Evolutionary conservation across 2,888 invertebrate species (phyloP).

Genomic region (Andrena chrysosceles): DNA sequence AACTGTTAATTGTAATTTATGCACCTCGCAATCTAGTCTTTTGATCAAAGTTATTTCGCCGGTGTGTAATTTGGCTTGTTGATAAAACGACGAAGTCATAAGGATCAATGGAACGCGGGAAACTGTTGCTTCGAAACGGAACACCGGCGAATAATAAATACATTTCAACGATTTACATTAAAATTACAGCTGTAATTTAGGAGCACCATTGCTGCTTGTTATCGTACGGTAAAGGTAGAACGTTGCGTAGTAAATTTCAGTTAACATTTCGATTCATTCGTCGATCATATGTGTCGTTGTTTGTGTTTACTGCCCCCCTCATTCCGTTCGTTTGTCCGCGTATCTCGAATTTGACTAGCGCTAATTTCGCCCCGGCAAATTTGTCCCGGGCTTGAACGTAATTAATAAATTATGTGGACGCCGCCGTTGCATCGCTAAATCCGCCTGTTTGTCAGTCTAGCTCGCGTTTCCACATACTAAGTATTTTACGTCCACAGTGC

Average conservation of each 20-base stretch:
- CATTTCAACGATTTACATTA: no score
- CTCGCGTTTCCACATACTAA: neutral
- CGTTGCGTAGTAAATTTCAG: slow-evolving; percentile 30
- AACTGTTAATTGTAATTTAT: no score
- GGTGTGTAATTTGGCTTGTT: neutral
- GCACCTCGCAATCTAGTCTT: no score
- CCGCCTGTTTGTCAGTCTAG: neutral
- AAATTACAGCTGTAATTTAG: slow-evolving; percentile 12
- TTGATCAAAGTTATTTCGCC: no score
- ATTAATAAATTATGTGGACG: slow-evolving; percentile 59
- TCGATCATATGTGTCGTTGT: slow-evolving; percentile 58
- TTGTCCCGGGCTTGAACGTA: slow-evolving; percentile 51
- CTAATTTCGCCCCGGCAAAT: slow-evolving; percentile 55
- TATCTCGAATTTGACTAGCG: slow-evolving; percentile 52
- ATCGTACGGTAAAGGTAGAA: neutral
- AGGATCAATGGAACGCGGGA: neutral
- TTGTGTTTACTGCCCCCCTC: slow-evolving; percentile 52
- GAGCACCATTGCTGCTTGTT: neutral
- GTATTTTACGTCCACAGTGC: neutral
- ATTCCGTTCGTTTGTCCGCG: slow-evolving; percentile 58
- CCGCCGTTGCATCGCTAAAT: slow-evolving; percentile 35
- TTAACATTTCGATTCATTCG: slow-evolving; percentile 56
- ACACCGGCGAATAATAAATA: no score
- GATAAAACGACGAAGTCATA: neutral
- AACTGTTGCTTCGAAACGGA: slow-evolving; percentile 2